Conservation (phyloP, 2,113 vertebrate species). For the Cricetomys ansorgei region DNA sequence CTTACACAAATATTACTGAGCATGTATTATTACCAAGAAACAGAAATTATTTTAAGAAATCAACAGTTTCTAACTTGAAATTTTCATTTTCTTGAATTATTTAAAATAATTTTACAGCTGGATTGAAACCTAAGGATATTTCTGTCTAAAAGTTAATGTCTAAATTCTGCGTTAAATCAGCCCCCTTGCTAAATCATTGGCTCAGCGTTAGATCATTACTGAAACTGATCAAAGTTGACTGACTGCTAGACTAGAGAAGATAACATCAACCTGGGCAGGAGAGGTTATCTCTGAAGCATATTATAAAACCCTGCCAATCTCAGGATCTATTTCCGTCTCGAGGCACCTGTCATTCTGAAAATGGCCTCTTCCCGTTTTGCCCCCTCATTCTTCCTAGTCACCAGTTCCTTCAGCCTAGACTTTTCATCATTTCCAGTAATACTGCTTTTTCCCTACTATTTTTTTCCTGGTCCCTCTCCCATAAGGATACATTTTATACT, state of each 20-base stretch:
- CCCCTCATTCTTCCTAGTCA: background rate
- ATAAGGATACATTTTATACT: background rate
- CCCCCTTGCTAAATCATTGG: constrained; percentile 8
- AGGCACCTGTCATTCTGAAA: constrained; percentile 53
- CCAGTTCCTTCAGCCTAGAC: background rate
- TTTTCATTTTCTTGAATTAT: constrained; percentile 63
- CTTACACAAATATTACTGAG: background rate
- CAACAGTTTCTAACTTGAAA: background rate
- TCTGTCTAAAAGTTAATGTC: constrained; percentile 50
- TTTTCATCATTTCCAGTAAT: background rate
- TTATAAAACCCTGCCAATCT: constrained; percentile 48
- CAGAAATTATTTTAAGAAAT: background rate
- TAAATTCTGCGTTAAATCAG: constrained; percentile 23
- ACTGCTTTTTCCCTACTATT: background rate
- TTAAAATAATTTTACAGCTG: background rate
- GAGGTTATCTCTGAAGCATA: constrained; percentile 14
- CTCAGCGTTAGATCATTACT: background rate
- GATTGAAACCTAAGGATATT: constrained; percentile 56
- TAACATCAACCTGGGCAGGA: constrained; percentile 12
- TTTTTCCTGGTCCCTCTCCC: background rate
- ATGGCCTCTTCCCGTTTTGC: background rate
- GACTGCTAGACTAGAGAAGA: constrained; percentile 26
- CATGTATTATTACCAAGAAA: background rate
- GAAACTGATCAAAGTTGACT: constrained; percentile 23
- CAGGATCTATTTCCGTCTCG: constrained; percentile 42